Conservation (phyloP, 2,113 vertebrate genomes). For the Pipa parva region DNA sequence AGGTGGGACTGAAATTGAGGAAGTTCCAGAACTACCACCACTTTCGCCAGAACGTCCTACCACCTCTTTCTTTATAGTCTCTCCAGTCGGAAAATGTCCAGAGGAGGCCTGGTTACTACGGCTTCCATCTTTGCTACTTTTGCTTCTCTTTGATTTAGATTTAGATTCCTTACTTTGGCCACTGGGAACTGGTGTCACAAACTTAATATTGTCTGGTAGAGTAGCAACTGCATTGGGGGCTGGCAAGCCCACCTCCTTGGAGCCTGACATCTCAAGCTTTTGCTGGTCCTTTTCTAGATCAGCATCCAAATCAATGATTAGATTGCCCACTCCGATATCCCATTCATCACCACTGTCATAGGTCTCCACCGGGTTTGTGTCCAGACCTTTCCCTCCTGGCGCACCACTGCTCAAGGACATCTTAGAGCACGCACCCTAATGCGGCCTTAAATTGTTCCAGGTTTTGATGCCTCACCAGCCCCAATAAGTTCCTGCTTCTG, state of each 20-base stretch:
- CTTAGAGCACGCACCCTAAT: constrained; percentile 92
- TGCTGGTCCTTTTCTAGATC: constrained; percentile 98
- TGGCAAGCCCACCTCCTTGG: constrained; percentile 88
- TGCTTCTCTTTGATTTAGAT: constrained; percentile 97
- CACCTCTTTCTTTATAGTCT: constrained; percentile 81
- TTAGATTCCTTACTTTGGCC: constrained; percentile 96
- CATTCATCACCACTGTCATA: constrained; percentile 99
- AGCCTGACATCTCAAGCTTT: constrained; percentile 98
- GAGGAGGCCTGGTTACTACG: constrained; percentile 77
- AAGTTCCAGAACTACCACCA: constrained; percentile 64
- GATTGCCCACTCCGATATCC: constrained; percentile 99
- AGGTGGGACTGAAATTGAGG: constrained; percentile 60
- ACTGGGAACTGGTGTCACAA: constrained; percentile 92
- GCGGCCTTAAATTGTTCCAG: constrained; percentile 48
- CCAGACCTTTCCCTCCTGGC: constrained; percentile 99
- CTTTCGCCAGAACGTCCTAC: constrained; percentile 83
- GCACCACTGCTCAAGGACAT: constrained; percentile 99
- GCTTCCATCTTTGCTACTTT: constrained; percentile 94
- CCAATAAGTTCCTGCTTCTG: constrained; percentile 10
- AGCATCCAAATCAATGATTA: constrained; percentile 98
- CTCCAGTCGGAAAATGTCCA: constrained; percentile 64
- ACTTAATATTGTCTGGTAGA: constrained; percentile 96
- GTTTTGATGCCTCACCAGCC: constrained; percentile 69
- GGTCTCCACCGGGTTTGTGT: constrained; percentile 98
- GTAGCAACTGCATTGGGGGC: constrained; percentile 92